A percentile compares a stretch with the other conserved stretches of the same genome.
Conservation (phyloP, 2,888 invertebrate genomes). For the Xestia ashworthii region DNA sequence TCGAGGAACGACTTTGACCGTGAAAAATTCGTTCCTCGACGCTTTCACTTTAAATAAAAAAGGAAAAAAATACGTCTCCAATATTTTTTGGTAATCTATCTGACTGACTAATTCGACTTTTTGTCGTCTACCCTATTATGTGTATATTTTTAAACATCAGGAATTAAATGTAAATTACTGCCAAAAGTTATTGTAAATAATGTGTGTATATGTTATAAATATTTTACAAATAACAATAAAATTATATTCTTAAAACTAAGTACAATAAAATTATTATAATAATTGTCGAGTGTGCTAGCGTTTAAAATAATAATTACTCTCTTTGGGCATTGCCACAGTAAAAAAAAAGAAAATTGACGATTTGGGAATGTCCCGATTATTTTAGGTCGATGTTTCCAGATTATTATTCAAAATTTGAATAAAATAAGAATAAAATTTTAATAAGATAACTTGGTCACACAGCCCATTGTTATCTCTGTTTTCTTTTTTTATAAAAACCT, state of each 20-base stretch:
- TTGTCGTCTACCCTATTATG: no score
- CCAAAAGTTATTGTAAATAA: constrained; percentile 44
- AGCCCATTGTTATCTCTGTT: neutral
- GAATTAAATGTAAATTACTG: constrained; percentile 34
- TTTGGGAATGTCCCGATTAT: neutral
- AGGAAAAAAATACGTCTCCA: no score
- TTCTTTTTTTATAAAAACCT: neutral
- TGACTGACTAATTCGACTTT: no score
- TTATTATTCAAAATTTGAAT: neutral
- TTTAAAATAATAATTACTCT: neutral
- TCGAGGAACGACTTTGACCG: no score
- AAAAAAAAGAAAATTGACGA: neutral
- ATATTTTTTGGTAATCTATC: no score
- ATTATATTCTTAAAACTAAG: constrained; percentile 41
- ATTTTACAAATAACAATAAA: constrained; percentile 24
- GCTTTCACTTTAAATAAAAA: no score
- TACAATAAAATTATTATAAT: constrained; percentile 46
- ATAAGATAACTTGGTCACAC: neutral
- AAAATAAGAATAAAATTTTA: no score
- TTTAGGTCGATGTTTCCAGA: constrained; percentile 11
- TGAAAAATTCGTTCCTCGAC: no score
- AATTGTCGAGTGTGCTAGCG: constrained; percentile 19
- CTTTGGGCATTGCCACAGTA: neutral
- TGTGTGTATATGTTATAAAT: constrained; percentile 30
- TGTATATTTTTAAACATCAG: neutral